phyloP scores from a whole-genome alignment of 2,113 vertebrate species.

The Hemibagrus wyckioides region DNA sequence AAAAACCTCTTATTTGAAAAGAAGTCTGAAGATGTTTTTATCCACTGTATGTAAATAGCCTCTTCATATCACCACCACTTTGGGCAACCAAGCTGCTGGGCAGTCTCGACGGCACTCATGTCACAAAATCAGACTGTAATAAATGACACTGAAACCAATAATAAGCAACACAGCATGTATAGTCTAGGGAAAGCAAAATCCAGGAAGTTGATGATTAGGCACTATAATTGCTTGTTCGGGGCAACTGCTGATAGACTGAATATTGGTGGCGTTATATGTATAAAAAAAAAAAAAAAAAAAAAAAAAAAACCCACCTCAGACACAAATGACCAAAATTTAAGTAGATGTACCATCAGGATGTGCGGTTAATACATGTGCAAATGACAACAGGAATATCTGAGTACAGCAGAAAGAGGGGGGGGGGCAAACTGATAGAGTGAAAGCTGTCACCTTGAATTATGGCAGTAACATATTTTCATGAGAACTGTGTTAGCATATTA shows the following conservation, averaged over 20 bases:
- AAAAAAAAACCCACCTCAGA: no score
- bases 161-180: background rate
- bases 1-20: background rate
- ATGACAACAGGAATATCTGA: slow-evolving; percentile 22
- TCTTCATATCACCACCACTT: background rate
- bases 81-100: background rate
- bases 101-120: background rate
- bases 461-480: slow-evolving; percentile 32
- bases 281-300: slow-evolving; percentile 13
- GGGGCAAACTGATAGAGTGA: background rate
- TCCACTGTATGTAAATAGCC: background rate
- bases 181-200: background rate
- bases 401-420: background rate
- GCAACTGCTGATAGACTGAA: slow-evolving; percentile 28
- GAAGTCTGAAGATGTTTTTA: background rate
- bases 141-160: background rate
- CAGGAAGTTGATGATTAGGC: slow-evolving; percentile 23
- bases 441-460: slow-evolving; percentile 33
- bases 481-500: slow-evolving; percentile 36
- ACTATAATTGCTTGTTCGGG: slow-evolving; percentile 13
- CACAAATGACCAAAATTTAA: slow-evolving; percentile 36
- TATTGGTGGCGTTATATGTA: slow-evolving; percentile 9
- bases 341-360: slow-evolving; percentile 11
- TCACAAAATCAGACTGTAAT: background rate
- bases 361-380: slow-evolving; percentile 11